Conservation (phyloP, 92 coral and sea anemone species). For the Metridium senile region DNA sequence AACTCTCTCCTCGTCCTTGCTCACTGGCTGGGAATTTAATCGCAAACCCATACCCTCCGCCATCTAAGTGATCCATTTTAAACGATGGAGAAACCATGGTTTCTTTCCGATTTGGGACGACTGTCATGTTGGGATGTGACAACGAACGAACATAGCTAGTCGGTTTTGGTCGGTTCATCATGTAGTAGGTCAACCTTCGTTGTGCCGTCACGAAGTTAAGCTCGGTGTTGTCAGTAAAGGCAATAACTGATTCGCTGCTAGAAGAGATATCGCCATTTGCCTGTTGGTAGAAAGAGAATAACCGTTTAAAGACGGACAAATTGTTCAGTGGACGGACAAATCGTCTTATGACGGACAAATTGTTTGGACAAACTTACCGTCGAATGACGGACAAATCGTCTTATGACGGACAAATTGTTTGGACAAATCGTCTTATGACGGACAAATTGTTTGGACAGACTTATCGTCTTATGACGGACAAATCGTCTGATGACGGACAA, state of each 20-base stretch:
- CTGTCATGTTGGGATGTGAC: slow-evolving; percentile 34
- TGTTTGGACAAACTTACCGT: no score
- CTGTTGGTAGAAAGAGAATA: not conserved
- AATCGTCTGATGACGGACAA: no score
- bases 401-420: no score
- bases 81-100: slow-evolving; percentile 58
- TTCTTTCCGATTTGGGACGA: slow-evolving; percentile 18
- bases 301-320: no score
- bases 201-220: slow-evolving; percentile 81
- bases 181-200: slow-evolving; percentile 85
- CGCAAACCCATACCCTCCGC: slow-evolving; percentile 86
- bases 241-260: slow-evolving; percentile 51
- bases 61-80: slow-evolving; percentile 70
- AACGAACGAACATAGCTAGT: not conserved
- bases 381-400: no score
- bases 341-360: no score
- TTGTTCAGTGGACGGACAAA: no score
- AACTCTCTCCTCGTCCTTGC: not conserved
- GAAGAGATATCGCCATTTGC: slow-evolving; percentile 16
- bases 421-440: no score
- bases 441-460: no score
- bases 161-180: slow-evolving; percentile 56
- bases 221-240: slow-evolving; percentile 72
- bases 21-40: slow-evolving; percentile 69
- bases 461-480: no score